Percentiles rank a stretch among this genome's conserved stretches.
phyloP scores from a whole-genome alignment of 2,888 invertebrate species.

The Electrophaes corylata region DNA sequence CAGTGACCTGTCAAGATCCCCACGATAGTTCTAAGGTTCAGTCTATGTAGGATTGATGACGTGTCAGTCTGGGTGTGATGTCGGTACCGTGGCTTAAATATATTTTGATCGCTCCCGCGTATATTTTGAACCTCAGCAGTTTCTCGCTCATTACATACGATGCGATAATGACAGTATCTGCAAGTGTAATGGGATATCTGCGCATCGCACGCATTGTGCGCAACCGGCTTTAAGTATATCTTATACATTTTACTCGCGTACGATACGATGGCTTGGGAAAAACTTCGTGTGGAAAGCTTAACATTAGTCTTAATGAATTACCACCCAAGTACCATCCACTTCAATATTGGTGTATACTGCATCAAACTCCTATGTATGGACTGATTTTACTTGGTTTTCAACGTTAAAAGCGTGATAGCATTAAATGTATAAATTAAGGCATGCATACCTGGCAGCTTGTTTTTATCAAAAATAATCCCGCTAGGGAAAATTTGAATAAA shows the following conservation, averaged over 20 bases:
- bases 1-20: no score
- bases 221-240: constrained; percentile 17
- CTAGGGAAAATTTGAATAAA: no score
- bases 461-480: not conserved
- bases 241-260: constrained; percentile 18
- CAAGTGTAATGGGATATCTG: constrained; percentile 60
- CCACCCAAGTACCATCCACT: no score
- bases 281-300: constrained; percentile 3
- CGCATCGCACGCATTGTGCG: constrained; percentile 30
- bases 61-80: no score
- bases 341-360: no score
- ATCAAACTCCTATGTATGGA: no score
- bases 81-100: not conserved
- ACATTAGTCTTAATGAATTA: not conserved
- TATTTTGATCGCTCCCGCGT: constrained; percentile 2
- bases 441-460: no score
- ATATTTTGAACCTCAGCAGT: constrained; percentile 7
- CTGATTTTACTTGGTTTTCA: no score
- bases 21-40: no score
- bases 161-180: constrained; percentile 65
- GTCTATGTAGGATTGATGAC: no score
- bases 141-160: constrained; percentile 58
- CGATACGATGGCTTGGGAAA: constrained; percentile 12
- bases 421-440: no score
- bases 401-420: no score